phyloP scores from a whole-genome alignment of 2,888 invertebrate species.

The Diplazon laetatorius region DNA sequence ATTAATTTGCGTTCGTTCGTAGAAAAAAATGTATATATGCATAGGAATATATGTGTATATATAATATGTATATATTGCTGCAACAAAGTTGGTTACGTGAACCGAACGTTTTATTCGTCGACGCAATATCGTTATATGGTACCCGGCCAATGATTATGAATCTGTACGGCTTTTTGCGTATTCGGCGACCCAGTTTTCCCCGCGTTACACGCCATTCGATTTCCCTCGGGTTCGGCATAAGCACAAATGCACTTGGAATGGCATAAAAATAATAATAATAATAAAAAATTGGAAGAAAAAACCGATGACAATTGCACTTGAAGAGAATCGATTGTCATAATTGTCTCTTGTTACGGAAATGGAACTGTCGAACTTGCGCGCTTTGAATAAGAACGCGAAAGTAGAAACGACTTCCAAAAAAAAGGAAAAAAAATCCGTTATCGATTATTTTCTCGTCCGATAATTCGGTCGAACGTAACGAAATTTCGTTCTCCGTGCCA shows the following conservation, averaged over 20 bases:
- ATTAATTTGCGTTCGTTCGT: background rate
- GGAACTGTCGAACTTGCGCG: no score
- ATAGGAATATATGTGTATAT: no score
- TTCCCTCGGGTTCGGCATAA: slow-evolving; percentile 36
- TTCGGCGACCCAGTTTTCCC: slow-evolving; percentile 28
- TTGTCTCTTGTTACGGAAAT: background rate
- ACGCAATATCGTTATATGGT: background rate
- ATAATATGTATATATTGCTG: no score
- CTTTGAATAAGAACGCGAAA: no score
- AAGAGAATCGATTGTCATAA: slow-evolving; percentile 13
- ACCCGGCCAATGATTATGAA: background rate
- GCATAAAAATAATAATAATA: slow-evolving; percentile 11
- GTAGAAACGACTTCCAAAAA: no score
- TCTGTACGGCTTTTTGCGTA: background rate
- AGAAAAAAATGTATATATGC: background rate
- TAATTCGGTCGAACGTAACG: slow-evolving; percentile 4
- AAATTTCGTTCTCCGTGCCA: background rate
- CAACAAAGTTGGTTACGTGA: no score
- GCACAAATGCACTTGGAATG: slow-evolving; percentile 4
- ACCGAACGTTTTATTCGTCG: background rate
- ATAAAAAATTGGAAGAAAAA: background rate
- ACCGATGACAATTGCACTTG: background rate
- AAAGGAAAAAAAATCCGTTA: background rate
- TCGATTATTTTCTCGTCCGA: slow-evolving; percentile 5
- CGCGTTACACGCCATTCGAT: slow-evolving; percentile 18